These are phyloP conservation scores for Keiferia lycopersicella DNA, from an alignment of 2,888 invertebrate species.

Conservation along the genomic window DNA sequence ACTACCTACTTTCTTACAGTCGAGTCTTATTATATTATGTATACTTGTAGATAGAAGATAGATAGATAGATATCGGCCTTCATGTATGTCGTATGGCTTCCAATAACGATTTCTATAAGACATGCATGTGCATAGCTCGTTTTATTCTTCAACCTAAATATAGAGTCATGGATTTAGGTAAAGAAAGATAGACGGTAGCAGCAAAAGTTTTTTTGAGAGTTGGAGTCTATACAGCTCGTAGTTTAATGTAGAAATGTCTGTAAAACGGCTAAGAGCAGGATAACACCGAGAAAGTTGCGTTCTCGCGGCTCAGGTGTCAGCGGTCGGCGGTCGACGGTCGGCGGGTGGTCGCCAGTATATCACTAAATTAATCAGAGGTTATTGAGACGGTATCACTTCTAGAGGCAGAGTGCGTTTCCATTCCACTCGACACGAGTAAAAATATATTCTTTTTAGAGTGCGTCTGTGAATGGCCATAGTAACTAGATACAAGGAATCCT, in stretches of 20 bases:
- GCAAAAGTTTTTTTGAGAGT: too few relatives aligned
- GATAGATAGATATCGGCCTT: background rate
- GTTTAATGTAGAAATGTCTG: too few relatives aligned
- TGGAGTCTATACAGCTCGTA: too few relatives aligned
- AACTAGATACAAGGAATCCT: too few relatives aligned
- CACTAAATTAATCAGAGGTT: conserved; percentile 27
- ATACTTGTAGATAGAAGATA: too few relatives aligned
- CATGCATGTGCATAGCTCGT: background rate
- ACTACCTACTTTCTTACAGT: too few relatives aligned
- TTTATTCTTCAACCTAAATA: background rate
- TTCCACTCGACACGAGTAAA: background rate
- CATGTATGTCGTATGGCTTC: background rate
- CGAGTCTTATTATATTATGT: too few relatives aligned
- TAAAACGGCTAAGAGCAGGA: background rate
- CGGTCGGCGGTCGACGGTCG: conserved; percentile 9
- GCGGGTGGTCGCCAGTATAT: conserved; percentile 25
- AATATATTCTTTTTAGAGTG: background rate
- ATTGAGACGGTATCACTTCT: conserved; percentile 26
- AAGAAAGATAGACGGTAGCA: too few relatives aligned
- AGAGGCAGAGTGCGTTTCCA: conserved; percentile 13
- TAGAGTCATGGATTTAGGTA: background rate
- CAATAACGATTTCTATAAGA: background rate
- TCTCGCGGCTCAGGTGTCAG: background rate
- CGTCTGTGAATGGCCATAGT: too few relatives aligned
- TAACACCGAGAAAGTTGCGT: conserved; percentile 22